Base-by-base conservation (phyloP, 2,113 vertebrate genomes). In the Colius striatus region DNA sequence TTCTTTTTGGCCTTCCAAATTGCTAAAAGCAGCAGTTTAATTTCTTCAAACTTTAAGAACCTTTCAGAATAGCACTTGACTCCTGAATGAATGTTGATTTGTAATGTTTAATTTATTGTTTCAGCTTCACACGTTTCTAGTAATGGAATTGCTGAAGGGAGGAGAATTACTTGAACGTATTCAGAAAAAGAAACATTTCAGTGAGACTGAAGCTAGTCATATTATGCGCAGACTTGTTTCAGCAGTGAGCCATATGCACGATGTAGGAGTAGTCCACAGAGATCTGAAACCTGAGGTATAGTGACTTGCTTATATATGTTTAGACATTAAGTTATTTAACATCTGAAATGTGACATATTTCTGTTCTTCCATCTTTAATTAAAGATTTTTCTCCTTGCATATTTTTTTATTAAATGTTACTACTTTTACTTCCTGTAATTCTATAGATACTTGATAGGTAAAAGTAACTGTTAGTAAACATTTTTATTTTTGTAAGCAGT, bases 191-290 rank as follows among this genome's bases (percentile, higher is more conserved):
- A 98, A 99, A 45, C 98, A 99, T 96, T 99, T 99, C 98, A 99
- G 99, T 68, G 99, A 99, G 97, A 99, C 99, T 0, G 99, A 99
- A 97, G 99, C 99, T 85, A 99, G 99, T 94, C 98, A 98, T 87
- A 99, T 99, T 94, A 99, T 99, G 99, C 97, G 99, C 82, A 99
- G 98, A 72, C 98, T 99, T 55, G 99, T 99, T 72, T 99, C 99
- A 0, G 99, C 99, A 0, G 99, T 99, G 77, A 99, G 99, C 97
- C 99, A 99, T 96, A 99, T 99, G 99, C 99, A 99, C 1, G 99
- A 99, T 47, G 99, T 99, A 3, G 99, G 99, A 41, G 99, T 99
- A 84, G 99, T 99, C 85, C 99, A 99, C 34, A 97, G 99, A 74
- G 99, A 99, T 90, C 98, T 99, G 85, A 99, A 99, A 89, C 99